Evolutionary conservation across 2,888 invertebrate species (phyloP).

Genomic region (Alviniconcha strummeri): DNA sequence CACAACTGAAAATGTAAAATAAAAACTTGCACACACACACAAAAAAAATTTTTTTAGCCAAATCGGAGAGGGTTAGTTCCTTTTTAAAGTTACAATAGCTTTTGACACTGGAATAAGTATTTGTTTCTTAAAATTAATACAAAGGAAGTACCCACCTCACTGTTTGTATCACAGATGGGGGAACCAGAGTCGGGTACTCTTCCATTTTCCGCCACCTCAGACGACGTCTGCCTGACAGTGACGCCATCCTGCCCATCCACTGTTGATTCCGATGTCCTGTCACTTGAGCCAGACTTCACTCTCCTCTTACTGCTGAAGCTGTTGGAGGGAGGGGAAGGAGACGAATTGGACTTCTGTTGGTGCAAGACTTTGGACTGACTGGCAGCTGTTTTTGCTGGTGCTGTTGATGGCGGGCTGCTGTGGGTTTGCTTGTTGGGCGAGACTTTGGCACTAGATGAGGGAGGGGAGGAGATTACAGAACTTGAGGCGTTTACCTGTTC

Average conservation of each 20-base stretch:
- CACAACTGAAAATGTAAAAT: no score
- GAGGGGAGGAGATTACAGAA: not conserved
- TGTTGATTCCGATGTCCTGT: not conserved
- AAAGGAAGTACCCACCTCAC: constrained; percentile 50
- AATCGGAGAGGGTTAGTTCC: no score
- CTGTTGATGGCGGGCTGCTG: not conserved
- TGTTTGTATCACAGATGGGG: constrained; percentile 62
- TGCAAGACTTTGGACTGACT: not conserved
- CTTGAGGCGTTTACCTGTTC: not conserved
- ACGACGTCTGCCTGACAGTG: not conserved
- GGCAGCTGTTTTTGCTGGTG: not conserved
- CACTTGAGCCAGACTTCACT: not conserved
- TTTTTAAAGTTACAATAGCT: no score
- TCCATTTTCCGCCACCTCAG: constrained; percentile 12
- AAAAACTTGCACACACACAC: no score
- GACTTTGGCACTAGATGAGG: not conserved
- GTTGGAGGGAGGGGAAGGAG: not conserved
- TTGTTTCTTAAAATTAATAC: no score
- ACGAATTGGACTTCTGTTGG: not conserved
- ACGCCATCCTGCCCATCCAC: not conserved
- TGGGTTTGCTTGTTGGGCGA: no score
- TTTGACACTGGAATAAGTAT: no score
- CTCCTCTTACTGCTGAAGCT: not conserved
- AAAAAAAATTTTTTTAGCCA: no score
- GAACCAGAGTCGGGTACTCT: constrained; percentile 44